phyloP scores from a whole-genome alignment of 2,113 vertebrate genomes.

The Zosterops pallidus region DNA sequence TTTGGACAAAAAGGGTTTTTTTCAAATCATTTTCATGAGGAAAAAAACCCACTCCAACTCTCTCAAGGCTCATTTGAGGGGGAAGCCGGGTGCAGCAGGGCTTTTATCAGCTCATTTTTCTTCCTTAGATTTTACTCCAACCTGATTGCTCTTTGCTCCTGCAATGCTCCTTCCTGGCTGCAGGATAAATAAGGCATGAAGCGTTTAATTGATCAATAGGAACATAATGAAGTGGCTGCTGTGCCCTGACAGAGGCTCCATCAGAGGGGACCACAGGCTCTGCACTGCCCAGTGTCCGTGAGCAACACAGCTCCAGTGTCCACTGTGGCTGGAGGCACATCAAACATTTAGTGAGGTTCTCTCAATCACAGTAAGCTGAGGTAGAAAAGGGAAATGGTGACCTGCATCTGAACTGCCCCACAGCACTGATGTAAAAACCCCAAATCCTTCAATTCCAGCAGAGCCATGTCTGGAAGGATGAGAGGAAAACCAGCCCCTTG shows the following conservation, averaged over 20 bases:
- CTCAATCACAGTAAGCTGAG: neutral
- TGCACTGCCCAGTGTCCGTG: neutral
- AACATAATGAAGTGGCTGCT: neutral
- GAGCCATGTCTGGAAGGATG: rapidly evolving
- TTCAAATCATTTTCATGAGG: neutral
- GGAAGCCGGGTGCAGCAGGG: neutral
- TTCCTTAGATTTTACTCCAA: conserved; percentile 5
- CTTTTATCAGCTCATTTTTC: conserved; percentile 35
- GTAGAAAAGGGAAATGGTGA: neutral
- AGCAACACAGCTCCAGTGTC: neutral
- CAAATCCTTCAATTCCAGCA: neutral
- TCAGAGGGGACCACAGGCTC: neutral
- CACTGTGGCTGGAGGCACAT: neutral
- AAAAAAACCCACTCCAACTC: rapidly evolving
- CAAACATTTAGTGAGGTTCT: neutral
- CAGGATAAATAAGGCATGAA: neutral
- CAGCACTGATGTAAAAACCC: neutral
- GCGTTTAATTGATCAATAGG: conserved; percentile 20
- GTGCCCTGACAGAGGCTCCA: neutral
- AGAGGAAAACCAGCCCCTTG: neutral
- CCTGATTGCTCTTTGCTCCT: neutral
- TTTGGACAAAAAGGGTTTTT: neutral
- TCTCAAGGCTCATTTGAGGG: neutral
- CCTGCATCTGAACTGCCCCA: neutral
- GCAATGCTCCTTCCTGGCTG: neutral